These are phyloP conservation scores for Melanostoma mellinum DNA, from an alignment of 2,888 invertebrate genomes.

Conservation along the genomic window DNA sequence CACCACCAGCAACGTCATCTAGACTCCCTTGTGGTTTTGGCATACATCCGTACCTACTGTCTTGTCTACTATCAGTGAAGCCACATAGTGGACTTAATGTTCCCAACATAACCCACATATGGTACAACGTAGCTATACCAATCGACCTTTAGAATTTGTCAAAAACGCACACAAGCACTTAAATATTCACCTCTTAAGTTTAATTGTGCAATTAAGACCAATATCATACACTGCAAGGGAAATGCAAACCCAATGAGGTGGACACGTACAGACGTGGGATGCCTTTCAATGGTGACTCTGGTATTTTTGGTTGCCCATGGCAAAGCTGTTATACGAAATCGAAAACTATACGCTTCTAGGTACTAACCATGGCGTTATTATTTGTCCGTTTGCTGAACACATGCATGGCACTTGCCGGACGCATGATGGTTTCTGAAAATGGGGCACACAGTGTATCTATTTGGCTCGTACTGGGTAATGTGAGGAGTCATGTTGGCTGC, in stretches of 20 bases:
- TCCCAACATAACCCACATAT: constrained; percentile 42
- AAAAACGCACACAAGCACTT: constrained; percentile 26
- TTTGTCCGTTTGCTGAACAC: constrained; percentile 56
- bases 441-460: constrained; percentile 36
- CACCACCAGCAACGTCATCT: constrained; percentile 58
- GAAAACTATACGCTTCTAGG: constrained; percentile 32
- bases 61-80: constrained; percentile 19
- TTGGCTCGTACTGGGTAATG: constrained; percentile 24
- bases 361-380: constrained; percentile 53
- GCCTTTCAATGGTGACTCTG: constrained; percentile 25
- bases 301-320: constrained; percentile 24
- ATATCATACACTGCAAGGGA: constrained; percentile 55
- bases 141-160: constrained; percentile 5
- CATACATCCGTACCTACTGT: constrained; percentile 1
- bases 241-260: constrained; percentile 57
- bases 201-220: constrained; percentile 72
- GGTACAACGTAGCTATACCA: background rate
- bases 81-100: constrained; percentile 49
- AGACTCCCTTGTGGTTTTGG: constrained; percentile 43
- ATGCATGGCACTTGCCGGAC: constrained; percentile 52
- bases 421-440: constrained; percentile 40
- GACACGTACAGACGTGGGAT: constrained; percentile 27
- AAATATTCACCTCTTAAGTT: constrained; percentile 61
- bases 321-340: constrained; percentile 50
- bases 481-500: constrained; percentile 30